Conservation (phyloP, 2,888 invertebrate genomes). For the Copidosoma aretas region DNA sequence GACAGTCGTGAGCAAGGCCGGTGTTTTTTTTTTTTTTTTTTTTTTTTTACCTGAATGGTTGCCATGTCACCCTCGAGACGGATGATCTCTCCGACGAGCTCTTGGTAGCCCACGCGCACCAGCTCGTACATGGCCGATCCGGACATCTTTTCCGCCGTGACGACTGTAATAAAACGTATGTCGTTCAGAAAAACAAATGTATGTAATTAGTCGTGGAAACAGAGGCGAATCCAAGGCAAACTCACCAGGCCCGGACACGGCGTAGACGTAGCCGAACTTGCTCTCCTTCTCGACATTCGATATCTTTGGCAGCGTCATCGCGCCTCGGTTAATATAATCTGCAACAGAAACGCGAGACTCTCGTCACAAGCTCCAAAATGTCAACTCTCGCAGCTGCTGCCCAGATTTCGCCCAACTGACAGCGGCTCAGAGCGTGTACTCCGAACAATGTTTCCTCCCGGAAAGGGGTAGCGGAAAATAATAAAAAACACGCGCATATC, state of each 20-base stretch:
- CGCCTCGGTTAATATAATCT: slow-evolving; percentile 55
- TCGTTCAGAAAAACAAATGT: neutral
- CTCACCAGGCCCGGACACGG: slow-evolving; percentile 97
- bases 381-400: too few relatives aligned
- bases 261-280: slow-evolving; percentile 92
- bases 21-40: neutral
- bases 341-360: slow-evolving; percentile 1
- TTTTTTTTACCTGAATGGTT: slow-evolving; percentile 89
- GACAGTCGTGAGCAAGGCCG: too few relatives aligned
- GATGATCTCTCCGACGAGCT: slow-evolving; percentile 99
- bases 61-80: slow-evolving; percentile 99
- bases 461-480: neutral
- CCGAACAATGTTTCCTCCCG: neutral
- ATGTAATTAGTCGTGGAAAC: too few relatives aligned
- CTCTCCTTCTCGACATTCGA: slow-evolving; percentile 86
- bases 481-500: neutral
- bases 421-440: neutral
- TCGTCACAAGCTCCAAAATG: neutral
- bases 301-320: slow-evolving; percentile 76
- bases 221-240: slow-evolving; percentile 26
- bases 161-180: slow-evolving; percentile 71
- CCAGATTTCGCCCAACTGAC: neutral
- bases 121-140: slow-evolving; percentile 99
- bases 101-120: slow-evolving; percentile 97
- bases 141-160: slow-evolving; percentile 98